Evolutionary conservation across 2,113 vertebrate species (phyloP).

Genomic region (Cynopterus brachyotis): DNA sequence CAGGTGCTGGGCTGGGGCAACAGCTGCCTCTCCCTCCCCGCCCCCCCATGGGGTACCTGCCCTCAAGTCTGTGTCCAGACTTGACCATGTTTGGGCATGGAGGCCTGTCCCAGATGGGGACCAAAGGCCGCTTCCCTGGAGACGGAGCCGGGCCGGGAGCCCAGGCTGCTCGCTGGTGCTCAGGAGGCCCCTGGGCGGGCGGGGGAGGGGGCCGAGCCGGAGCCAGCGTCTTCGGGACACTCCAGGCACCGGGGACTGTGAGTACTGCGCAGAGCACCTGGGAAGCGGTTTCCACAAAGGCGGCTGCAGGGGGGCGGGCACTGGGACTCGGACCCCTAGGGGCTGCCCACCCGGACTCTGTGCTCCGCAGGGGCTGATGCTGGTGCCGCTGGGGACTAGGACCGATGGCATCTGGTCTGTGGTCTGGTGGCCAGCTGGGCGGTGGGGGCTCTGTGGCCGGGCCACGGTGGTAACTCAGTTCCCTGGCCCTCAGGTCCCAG

Average conservation of each 20-base stretch:
- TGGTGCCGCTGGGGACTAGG: not conserved
- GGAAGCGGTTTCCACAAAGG: not conserved
- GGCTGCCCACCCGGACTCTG: not conserved
- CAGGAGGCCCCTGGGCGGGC: not conserved
- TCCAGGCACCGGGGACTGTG: not conserved
- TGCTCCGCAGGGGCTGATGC: not conserved
- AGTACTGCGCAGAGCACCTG: slow-evolving; percentile 6
- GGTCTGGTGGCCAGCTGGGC: not conserved
- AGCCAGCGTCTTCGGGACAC: not conserved
- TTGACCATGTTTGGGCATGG: slow-evolving; percentile 88
- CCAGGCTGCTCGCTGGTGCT: slow-evolving; percentile 47
- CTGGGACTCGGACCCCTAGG: not conserved
- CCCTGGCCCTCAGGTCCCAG: not conserved
- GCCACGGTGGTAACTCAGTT: not conserved
- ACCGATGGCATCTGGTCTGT: accelerated
- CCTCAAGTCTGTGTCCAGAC: slow-evolving; percentile 78
- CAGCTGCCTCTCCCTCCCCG: not conserved
- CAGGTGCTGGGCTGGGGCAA: not conserved
- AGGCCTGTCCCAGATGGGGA: slow-evolving; percentile 53
- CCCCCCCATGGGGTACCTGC: slow-evolving; percentile 53
- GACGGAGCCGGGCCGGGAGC: slow-evolving; percentile 50
- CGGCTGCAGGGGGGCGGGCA: not conserved
- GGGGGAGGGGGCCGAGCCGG: slow-evolving; percentile 39
- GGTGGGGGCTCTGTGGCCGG: not conserved
- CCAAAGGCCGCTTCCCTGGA: slow-evolving; percentile 51